Evolutionary conservation across 2,113 vertebrate genomes (phyloP), one percentile per base, ranked within the genome.

Genomic region (Tricholaema leucomelas): DNA sequence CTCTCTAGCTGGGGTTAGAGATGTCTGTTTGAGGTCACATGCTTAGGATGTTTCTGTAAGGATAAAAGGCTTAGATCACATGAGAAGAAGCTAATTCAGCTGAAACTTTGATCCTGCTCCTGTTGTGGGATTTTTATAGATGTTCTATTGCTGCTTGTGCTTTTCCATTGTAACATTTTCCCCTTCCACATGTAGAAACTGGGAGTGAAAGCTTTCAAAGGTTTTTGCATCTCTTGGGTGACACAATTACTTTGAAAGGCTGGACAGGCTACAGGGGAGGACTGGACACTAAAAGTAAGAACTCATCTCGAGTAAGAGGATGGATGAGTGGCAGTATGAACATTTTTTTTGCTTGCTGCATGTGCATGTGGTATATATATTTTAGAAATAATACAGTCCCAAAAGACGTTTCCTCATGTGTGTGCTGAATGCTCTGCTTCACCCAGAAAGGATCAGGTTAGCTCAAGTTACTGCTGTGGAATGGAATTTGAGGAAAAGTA

Each of bases 181-280:
- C 24, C 55, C 28, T 94, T 95, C 72, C 82, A 33, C 21, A 7
- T 90, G 8, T 93, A 99, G 99, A 99, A 97, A 98, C 87, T 1
- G 99, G 99, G 95, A 99, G 99, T 58, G 98, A 99, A 91, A 97
- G 96, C 96, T 99, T 99, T 91, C 98, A 99, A 50, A 99, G 98
- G 96, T 98, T 99, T 92, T 97, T 99, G 88, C 97, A 92, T 96
- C 98, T 99, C 60, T 97, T 99, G 92, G 99, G 99, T 48, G 99
- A 99, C 84, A 97, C 97, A 6, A 64, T 99, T 81, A 98, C 98
- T 40, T 97, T 99, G 93, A 99, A 99, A 97, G 99, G 99, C 94
- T 99, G 99, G 99, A 98, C 98, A 15, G 99, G 99, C 60, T 99
- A 99, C 97, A 98, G 99, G 42, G 99, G 99, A 90, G 99, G 99